Evolutionary conservation across 1,140 invertebrate species (phyloP).

Genomic region (Drosophila suzukii): DNA sequence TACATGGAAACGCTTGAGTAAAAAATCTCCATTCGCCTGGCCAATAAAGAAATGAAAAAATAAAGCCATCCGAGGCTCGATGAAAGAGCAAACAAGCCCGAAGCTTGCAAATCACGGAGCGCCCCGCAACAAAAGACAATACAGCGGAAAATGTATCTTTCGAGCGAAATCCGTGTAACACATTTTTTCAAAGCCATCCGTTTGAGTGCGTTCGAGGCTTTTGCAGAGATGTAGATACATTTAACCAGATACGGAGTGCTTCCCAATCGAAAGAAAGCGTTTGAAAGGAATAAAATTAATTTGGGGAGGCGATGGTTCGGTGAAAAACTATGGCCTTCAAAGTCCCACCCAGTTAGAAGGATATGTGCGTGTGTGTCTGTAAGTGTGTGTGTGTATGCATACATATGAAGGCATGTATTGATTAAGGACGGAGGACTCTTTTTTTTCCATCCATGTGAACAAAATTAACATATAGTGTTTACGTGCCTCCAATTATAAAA

Average conservation of each 20-base stretch:
- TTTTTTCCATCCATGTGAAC: slow-evolving; percentile 23
- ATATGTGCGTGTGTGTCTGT: slow-evolving; percentile 25
- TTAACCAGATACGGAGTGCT: slow-evolving; percentile 13
- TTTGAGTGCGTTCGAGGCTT: slow-evolving; percentile 16
- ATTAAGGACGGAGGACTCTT: slow-evolving; percentile 33
- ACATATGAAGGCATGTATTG: slow-evolving; percentile 36
- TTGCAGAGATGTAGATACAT: slow-evolving; percentile 26
- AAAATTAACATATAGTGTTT: slow-evolving; percentile 41
- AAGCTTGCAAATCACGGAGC: slow-evolving; percentile 19
- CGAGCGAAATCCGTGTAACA: slow-evolving; percentile 49
- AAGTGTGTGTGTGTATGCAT: slow-evolving; percentile 47
- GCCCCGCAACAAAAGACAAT: slow-evolving; percentile 33
- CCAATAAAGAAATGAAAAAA: slow-evolving; percentile 13
- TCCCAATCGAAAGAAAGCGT: slow-evolving; percentile 4
- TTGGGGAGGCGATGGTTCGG: slow-evolving; percentile 38
- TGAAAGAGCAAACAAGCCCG: slow-evolving; percentile 7
- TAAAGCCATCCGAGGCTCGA: not conserved
- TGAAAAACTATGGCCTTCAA: slow-evolving; percentile 56
- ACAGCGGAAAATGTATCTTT: slow-evolving; percentile 54
- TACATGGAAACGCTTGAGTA: slow-evolving; percentile 2
- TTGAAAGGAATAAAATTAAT: slow-evolving; percentile 17
- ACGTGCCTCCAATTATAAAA: slow-evolving; percentile 40
- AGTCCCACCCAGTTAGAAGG: slow-evolving; percentile 56
- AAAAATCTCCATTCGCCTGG: slow-evolving; percentile 1
- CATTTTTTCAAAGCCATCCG: slow-evolving; percentile 40